Evolutionary conservation across 2,888 invertebrate species (phyloP), one percentile per base, ranked within the genome.

Genomic region (Drosophila suboccidentalis): DNA sequence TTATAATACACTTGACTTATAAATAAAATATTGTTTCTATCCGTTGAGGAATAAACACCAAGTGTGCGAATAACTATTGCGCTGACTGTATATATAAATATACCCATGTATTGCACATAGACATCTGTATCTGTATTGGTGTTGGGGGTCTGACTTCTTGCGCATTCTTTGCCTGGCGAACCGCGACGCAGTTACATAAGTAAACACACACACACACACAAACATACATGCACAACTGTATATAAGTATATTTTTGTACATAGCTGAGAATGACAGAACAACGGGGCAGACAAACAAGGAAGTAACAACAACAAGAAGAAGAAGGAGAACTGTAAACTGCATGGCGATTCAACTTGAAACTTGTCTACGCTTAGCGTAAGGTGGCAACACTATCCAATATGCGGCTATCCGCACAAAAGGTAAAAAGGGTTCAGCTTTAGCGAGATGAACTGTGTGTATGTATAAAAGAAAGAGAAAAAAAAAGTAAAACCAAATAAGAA

Each of bases 171-270:
- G 63, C 47, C 46, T 69, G 50, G 38, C 75, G 50, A 78, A 75
- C 79, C 73, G 68, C 80, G 80, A 74, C 62, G 67, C 64, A 53
- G 67, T 78, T 77, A 78, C 66, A 78, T 78, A 79, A 71, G 60
- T 61, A 74, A 43, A n/a, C n/a, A n/a, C n/a, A n/a, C n/a, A n/a
- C n/a, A n/a, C n/a, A n/a, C n/a, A n/a, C n/a, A n/a, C n/a, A n/a
- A n/a, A 59, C 50, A 70, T 19, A 60, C 44, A 46, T 34, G 47
- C 51, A 69, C 29, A 39, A 9, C 55, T 39, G 32, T 46, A 8
- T 22, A 22, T 66, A 47, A 36, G n/a, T 62, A 53, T 59, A n/a
- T 51, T 38, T 38, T 34, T 32, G 39, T 39, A 68, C 66, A 59
- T 36, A 55, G 50, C 49, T 39, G 64, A 67, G 67, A 55, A 67